Evolutionary conservation across 2,113 vertebrate genomes (phyloP), one percentile per base, ranked within the genome.

Genomic region (Odontesthes bonariensis): DNA sequence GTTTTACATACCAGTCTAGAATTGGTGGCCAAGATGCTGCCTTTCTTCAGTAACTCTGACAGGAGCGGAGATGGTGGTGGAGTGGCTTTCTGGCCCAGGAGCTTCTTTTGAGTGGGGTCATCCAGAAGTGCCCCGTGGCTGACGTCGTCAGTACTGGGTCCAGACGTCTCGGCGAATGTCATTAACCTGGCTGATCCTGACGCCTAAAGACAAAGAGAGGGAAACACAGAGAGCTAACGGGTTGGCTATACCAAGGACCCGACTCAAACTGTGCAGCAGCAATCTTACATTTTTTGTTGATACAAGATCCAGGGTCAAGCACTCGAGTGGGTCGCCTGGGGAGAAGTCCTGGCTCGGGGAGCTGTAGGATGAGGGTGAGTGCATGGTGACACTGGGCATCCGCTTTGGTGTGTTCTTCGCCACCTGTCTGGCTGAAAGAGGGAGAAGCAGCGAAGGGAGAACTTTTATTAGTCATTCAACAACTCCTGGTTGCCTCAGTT

Each of bases 11-110:
- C 97, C 96, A 97, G 95, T 95, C 96, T 95, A 90, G 97, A 96
- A 93, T 97, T 97, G 86, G 96, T 96, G 88, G 96, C 95, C 92
- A 99, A 92, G 81, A 98, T 95, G 91, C 93, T 97, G 91, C 97
- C 96, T 94, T 99, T 98, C 95, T 99, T 99, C 94, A 99, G 95
- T 89, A 99, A 94, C 93, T 99, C 96, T 88, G 97, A 98, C 87
- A 99, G 95, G 87, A 99, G 96, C 77, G 97, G 97, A 86, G 97
- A 99, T 69, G 97, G 96, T 84, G 97, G 96, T 55, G 97, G 96
- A 73, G 96, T 98, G 93, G 94, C 95, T 93, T 96, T 98, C 93
- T 97, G 97, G 91, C 93, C 92, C 94, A 96, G 88, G 79, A 96
- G 94, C 94, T 97, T 98, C 95, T 97, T 97, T 94, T 98, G 97